Evolutionary conservation across 2,888 invertebrate genomes (phyloP), one percentile per base, ranked within the genome.

Genomic region (Adineta ricciae): DNA sequence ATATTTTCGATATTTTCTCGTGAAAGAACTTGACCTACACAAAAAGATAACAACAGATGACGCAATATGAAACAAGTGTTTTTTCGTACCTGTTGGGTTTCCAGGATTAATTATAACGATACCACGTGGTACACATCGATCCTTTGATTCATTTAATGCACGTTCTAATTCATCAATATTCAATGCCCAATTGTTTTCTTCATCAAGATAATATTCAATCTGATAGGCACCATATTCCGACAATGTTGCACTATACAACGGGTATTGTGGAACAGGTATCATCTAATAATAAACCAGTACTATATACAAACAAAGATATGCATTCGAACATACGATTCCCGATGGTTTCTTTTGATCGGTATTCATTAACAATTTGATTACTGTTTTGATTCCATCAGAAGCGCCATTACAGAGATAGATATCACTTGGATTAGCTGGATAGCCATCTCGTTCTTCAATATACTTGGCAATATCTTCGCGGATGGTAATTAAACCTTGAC

Each of bases 241-340:
- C 83, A 97, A 91, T 0, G 96, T 93, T 0, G 98, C 99, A 2
- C 97, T 96, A 91, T 99, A 99, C 41, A 99, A 92, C 1, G 99
- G 99, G 91, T 99, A 99, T 90, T 99, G 98, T 0, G 99, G 99
- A 89, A 97, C 98, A 0, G 99, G 99, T 87, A 97, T 94, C 95
- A 99, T 93, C 64, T 64, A 64, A 50, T 14, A 19, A 50, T 50
- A 16, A 50, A 50, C 2, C 3, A 50, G 50, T 19, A 19, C 14
- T 2, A 19, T 9, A 50, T 16, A 16, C 46, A 46, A 46, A 8
- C 5, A 11, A 8, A 46, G 5, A 46, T 46, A 46, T 46, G 16
- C 0, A 16, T 36, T 19, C 11, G 46, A 36, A 64, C 64, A 19
- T 64, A 64, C 64, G 93, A 87, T 91, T 21, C 41, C 85, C 4